These are phyloP conservation scores for Ictidomys tridecemlineatus DNA, from an alignment of 2,113 vertebrate species.

Conservation along the genomic window DNA sequence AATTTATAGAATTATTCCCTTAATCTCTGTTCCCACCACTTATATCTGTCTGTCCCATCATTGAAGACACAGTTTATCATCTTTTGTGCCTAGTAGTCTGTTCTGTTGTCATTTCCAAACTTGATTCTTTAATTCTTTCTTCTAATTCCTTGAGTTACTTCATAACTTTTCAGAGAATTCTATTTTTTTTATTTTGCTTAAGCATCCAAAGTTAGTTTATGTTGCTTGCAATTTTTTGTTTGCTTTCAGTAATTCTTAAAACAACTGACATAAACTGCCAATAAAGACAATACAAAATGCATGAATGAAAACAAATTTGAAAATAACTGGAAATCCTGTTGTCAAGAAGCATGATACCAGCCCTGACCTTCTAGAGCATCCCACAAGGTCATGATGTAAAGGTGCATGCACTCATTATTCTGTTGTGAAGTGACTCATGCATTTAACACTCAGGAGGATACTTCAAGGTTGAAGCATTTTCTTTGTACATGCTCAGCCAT, in stretches of 20 bases:
- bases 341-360: not conserved
- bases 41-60: too few relatives aligned
- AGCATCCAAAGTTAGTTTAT: not conserved
- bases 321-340: not conserved
- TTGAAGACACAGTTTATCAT: not conserved
- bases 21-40: too few relatives aligned
- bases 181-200: not conserved
- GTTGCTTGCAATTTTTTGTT: not conserved
- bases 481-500: not conserved
- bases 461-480: slow-evolving; percentile 21
- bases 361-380: not conserved
- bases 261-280: not conserved
- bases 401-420: not conserved
- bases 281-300: not conserved
- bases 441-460: not conserved
- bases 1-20: too few relatives aligned
- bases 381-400: not conserved
- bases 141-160: not conserved
- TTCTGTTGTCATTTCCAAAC: not conserved
- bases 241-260: not conserved
- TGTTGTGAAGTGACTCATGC: not conserved
- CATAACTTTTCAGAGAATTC: not conserved
- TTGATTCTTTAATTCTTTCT: not conserved
- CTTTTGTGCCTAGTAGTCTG: not conserved
- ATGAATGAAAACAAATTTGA: not conserved